These are phyloP conservation scores for Etheostoma nigrum DNA, from an alignment of 2,797 vertebrate genomes.

Conservation along the genomic window DNA sequence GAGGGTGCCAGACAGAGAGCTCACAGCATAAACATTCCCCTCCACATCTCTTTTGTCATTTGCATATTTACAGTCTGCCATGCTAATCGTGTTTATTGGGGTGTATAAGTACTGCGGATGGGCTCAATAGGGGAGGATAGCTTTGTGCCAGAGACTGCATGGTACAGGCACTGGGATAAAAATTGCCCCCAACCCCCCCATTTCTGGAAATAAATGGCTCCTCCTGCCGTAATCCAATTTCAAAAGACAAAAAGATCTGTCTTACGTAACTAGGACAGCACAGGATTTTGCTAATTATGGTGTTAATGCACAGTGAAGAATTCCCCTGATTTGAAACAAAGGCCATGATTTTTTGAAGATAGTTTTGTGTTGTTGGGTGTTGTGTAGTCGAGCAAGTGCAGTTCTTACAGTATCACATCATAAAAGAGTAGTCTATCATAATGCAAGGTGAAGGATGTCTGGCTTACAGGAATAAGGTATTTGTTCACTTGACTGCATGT, in stretches of 20 bases:
- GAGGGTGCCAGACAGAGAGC: conserved; percentile 47
- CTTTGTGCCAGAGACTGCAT: conserved; percentile 46
- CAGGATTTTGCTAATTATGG: conserved; percentile 74
- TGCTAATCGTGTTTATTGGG: conserved; percentile 78
- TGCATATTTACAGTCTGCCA: conserved; percentile 79
- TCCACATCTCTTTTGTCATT: conserved; percentile 67
- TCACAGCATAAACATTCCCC: conserved; percentile 68
- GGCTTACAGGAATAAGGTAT: conserved; percentile 10
- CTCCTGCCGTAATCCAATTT: conserved; percentile 77
- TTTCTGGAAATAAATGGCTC: conserved; percentile 67
- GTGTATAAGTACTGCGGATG: conserved; percentile 56
- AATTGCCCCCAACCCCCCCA: conserved; percentile 36
- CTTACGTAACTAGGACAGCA: conserved; percentile 77
- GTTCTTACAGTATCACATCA: conserved; percentile 16
- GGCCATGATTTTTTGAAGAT: conserved; percentile 55
- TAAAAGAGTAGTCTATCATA: conserved; percentile 18
- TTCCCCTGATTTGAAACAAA: conserved; percentile 66
- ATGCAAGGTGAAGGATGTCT: conserved; percentile 28
- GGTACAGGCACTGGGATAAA: conserved; percentile 37
- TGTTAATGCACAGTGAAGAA: conserved; percentile 62
- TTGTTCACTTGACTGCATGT: conserved; percentile 33
- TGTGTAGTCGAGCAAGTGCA: conserved; percentile 11
- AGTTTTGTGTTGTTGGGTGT: conserved; percentile 29
- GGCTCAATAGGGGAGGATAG: conserved; percentile 57
- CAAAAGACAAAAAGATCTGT: conserved; percentile 74